Conservation (phyloP, 2,113 vertebrate species). For the Gulo gulo region DNA sequence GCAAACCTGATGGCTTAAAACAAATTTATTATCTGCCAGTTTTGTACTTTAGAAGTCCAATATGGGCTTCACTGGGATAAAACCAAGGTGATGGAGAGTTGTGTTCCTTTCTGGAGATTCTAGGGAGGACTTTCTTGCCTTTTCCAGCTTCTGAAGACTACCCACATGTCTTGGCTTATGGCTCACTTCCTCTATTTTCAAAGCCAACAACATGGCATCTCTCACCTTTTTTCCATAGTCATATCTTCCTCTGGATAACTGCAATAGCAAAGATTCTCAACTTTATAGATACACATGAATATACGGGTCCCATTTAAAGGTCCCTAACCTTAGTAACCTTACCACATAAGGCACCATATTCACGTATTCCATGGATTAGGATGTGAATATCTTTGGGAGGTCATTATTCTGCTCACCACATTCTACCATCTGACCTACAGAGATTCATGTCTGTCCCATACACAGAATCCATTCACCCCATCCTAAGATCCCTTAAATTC, state of each 20-base stretch:
- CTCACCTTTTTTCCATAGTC: background rate
- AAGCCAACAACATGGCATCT: background rate
- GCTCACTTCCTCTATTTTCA: background rate
- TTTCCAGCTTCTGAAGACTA: background rate
- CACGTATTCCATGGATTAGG: background rate
- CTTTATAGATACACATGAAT: background rate
- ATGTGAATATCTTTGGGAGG: background rate
- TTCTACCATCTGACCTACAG: background rate
- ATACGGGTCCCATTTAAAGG: background rate
- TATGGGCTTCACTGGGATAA: background rate
- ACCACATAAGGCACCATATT: background rate
- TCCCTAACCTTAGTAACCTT: background rate
- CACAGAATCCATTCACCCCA: background rate
- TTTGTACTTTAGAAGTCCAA: background rate
- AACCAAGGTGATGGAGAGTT: background rate
- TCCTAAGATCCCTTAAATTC: background rate
- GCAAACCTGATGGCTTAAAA: background rate
- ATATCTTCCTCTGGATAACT: background rate
- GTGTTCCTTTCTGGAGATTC: background rate
- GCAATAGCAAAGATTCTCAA: background rate
- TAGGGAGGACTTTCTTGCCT: background rate
- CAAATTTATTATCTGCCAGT: background rate
- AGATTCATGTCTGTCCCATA: background rate
- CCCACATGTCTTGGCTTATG: background rate
- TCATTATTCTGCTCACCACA: background rate